These are phyloP conservation scores for Zaprionus inermis DNA, from an alignment of 1,140 invertebrate species.

Conservation along the genomic window DNA sequence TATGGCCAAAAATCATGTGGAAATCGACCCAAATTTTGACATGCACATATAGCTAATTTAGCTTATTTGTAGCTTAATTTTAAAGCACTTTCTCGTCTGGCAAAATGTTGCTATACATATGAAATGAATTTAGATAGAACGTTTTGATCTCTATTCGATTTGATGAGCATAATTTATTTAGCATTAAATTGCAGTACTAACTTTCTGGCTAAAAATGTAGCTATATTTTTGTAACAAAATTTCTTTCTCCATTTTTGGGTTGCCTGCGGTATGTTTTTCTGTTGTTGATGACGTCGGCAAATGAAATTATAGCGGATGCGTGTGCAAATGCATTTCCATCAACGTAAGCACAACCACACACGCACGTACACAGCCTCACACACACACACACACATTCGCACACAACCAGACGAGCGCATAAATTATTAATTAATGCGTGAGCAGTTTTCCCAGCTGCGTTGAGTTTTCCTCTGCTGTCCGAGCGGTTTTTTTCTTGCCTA, in stretches of 20 bases:
- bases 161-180: neutral
- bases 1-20: too few species aligned
- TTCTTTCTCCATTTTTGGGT: neutral
- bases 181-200: neutral
- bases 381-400: neutral
- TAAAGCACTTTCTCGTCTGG: neutral
- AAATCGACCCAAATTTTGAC: too few species aligned
- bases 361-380: slow-evolving; percentile 17
- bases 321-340: slow-evolving; percentile 68
- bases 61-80: neutral
- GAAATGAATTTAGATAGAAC: neutral
- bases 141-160: neutral
- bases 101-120: neutral
- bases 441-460: slow-evolving; percentile 49
- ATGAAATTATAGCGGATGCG: slow-evolving; percentile 78
- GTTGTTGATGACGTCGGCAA: slow-evolving; percentile 45
- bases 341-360: slow-evolving; percentile 16
- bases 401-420: slow-evolving; percentile 45
- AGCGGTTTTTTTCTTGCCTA: slow-evolving; percentile 26
- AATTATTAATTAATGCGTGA: slow-evolving; percentile 80
- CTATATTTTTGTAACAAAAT: neutral
- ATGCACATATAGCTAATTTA: neutral
- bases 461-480: slow-evolving; percentile 22
- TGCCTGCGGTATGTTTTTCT: neutral
- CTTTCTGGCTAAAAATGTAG: neutral